These are phyloP conservation scores for Julus scandinavius DNA, from an alignment of 2,888 invertebrate genomes.

Conservation along the genomic window DNA sequence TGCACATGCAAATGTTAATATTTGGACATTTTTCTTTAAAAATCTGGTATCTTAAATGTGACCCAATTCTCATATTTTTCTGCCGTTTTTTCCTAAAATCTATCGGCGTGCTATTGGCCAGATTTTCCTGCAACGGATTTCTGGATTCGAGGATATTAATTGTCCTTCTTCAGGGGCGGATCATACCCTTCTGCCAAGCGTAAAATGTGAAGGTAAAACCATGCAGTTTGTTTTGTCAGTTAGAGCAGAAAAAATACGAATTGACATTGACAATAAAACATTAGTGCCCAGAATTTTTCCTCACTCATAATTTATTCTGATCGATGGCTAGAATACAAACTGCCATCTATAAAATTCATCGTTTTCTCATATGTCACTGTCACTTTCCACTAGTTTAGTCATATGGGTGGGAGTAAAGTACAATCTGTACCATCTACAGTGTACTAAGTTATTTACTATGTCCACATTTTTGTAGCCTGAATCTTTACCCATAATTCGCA, in stretches of 20 bases:
- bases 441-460: not conserved
- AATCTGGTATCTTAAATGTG: not conserved
- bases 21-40: not conserved
- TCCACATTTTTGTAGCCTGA: not conserved
- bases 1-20: not conserved
- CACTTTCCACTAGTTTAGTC: constrained; percentile 19
- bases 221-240: constrained; percentile 26
- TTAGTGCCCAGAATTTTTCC: constrained; percentile 22
- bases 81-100: not conserved
- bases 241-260: constrained; percentile 17
- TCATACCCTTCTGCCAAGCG: not conserved
- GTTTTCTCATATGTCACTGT: constrained; percentile 30
- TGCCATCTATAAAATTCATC: constrained; percentile 37
- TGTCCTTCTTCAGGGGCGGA: not conserved
- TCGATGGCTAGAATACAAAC: constrained; percentile 35
- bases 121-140: not conserved
- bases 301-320: constrained; percentile 35
- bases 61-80: not conserved
- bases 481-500: not conserved
- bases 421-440: not conserved
- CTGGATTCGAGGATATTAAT: constrained; percentile 17
- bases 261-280: constrained; percentile 42
- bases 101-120: not conserved
- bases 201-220: not conserved
- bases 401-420: not conserved